phyloP scores from a whole-genome alignment of 2,113 vertebrate genomes.

The Motacilla alba region DNA sequence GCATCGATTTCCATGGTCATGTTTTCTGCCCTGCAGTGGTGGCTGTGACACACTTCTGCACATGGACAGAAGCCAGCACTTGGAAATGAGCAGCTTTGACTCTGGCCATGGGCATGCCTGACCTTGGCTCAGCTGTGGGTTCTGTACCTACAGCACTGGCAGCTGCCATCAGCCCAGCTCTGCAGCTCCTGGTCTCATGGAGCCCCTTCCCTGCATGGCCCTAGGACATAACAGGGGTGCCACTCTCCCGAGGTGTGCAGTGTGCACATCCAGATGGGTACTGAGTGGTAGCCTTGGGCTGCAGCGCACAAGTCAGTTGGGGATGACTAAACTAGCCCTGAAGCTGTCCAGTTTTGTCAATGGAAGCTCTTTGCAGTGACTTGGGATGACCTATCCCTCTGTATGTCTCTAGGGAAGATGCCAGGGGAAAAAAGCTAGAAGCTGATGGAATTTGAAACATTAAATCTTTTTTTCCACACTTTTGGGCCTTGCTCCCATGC shows the following conservation, averaged over 20 bases:
- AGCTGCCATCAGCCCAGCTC: neutral
- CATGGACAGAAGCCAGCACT: neutral
- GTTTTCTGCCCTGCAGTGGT: neutral
- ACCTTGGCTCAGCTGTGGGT: neutral
- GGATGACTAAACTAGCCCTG: neutral
- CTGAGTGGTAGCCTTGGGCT: neutral
- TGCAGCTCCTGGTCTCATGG: neutral
- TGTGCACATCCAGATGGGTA: rapidly evolving
- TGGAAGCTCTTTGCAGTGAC: neutral
- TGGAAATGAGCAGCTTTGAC: neutral
- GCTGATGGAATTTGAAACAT: neutral
- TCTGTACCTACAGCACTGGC: rapidly evolving
- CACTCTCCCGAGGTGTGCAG: rapidly evolving
- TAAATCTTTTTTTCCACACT: neutral
- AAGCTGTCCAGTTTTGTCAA: neutral
- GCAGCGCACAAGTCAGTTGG: neutral
- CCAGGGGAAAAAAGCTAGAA: neutral
- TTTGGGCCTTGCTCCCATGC: neutral
- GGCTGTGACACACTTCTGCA: neutral
- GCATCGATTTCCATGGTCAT: rapidly evolving
- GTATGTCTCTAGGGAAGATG: neutral
- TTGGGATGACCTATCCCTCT: neutral
- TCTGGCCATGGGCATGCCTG: neutral
- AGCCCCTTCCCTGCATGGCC: neutral
- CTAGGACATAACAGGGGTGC: rapidly evolving